Percentiles rank a stretch among this genome's conserved stretches.
Conservation (phyloP, 2,797 vertebrate species). For the Hozukius guyotensis region DNA sequence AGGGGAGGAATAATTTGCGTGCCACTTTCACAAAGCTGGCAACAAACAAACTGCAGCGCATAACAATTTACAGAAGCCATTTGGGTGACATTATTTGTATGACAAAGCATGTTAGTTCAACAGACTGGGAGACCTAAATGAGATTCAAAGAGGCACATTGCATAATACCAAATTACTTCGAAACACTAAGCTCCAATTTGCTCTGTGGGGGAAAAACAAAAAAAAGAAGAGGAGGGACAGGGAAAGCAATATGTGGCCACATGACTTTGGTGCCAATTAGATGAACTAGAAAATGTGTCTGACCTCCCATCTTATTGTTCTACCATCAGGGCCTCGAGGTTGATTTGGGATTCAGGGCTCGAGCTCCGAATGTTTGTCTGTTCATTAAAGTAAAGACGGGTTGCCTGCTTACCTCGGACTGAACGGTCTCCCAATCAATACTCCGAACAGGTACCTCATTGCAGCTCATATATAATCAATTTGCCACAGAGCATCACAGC, state of each 20-base stretch:
- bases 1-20: slow-evolving; percentile 46
- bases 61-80: slow-evolving; percentile 55
- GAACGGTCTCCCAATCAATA: slow-evolving; percentile 55
- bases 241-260: slow-evolving; percentile 1
- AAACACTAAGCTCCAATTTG: slow-evolving; percentile 32
- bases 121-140: slow-evolving; percentile 37
- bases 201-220: slow-evolving; percentile 8
- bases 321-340: not conserved
- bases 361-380: slow-evolving; percentile 35
- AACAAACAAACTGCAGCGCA: slow-evolving; percentile 48
- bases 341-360: slow-evolving; percentile 25
- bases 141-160: slow-evolving; percentile 30
- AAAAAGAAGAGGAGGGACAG: not conserved
- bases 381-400: slow-evolving; percentile 43
- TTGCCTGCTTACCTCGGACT: not conserved
- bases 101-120: slow-evolving; percentile 55
- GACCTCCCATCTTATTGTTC: slow-evolving; percentile 11
- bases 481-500: slow-evolving; percentile 36
- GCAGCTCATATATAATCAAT: slow-evolving; percentile 60
- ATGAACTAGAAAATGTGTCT: slow-evolving; percentile 8
- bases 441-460: slow-evolving; percentile 46
- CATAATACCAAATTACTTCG: slow-evolving; percentile 29
- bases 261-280: not conserved
- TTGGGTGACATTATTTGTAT: slow-evolving; percentile 55
- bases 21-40: slow-evolving; percentile 41